Base-by-base conservation (phyloP, 2,797 vertebrate species). In the Spinus pinus region DNA sequence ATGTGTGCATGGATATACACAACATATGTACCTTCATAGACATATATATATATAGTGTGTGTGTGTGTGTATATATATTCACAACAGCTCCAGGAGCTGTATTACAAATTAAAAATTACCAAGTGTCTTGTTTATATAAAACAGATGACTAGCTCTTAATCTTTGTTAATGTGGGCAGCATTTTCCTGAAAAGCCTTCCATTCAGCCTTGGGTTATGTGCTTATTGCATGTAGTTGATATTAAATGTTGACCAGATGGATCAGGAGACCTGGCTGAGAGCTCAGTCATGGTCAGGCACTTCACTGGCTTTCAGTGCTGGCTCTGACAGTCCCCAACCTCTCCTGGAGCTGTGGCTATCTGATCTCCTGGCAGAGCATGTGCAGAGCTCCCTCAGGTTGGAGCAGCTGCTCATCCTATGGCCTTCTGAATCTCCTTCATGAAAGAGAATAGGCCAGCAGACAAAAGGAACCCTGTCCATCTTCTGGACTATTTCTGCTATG, bases 61-160 rank as follows among this genome's bases (percentile, higher is more conserved):
- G 7, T 37, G 7, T 58, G 0, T 56, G 3, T 33, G 0, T n/a
- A 2, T 20, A 2, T 20, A 2, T 8, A 3, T 57, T 25, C 27
- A 66, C 27, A 66, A 14, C 35, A 72, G 11, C 18, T 73, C 20
- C 13, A 28, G 49, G 51, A 72, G 41, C 33, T 79, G 17, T 37
- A 41, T 53, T 80, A n/a, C 0, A 0, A 60, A 46, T 82, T 67
- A 37, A 85, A 85, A 77, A 50, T 53, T 56, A 22, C 25, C 11
- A 71, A n/a, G 33, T 17, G 7, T 62, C 72, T 31, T 44, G 10
- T 44, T 77, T 51, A n/a, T 56, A 56, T 86, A 49, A 80, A 85
- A 56, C 22, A 44, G 56, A 18, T 25, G 25, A 28, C 28, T 41
- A 33, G 14, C n/a, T 84, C 25, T 84, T 88, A 27, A n/a, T 61